Conservation (phyloP, 2,113 vertebrate genomes). For the Laterallus jamaicensis region DNA sequence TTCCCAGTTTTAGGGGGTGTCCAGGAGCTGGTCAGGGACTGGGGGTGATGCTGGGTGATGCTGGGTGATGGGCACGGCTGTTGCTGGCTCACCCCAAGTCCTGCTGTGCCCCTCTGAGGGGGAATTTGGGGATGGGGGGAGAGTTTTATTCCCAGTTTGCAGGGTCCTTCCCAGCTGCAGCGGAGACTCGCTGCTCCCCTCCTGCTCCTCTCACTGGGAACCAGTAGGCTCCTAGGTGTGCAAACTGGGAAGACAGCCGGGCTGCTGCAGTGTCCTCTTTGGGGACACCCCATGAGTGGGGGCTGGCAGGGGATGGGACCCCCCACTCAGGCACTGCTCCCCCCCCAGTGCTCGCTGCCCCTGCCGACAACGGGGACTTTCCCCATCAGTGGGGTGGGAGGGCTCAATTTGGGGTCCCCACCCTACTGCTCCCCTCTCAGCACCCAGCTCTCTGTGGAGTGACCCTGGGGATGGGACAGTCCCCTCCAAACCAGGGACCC, state of each 20-base stretch:
- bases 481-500: neutral
- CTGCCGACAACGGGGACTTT: rapidly evolving
- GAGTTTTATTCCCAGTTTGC: neutral
- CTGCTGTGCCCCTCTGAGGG: rapidly evolving
- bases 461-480: no score
- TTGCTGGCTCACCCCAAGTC: neutral
- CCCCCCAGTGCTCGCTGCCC: rapidly evolving
- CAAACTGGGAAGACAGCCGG: neutral
- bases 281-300: neutral
- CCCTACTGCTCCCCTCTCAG: neutral
- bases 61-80: rapidly evolving
- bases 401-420: neutral
- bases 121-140: neutral
- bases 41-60: no score
- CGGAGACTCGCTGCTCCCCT: rapidly evolving
- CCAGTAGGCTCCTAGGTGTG: neutral
- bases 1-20: no score
- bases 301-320: neutral
- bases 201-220: neutral
- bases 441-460: neutral
- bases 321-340: rapidly evolving
- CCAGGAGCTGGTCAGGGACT: no score
- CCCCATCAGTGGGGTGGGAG: rapidly evolving
- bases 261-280: rapidly evolving
- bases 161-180: rapidly evolving